Percentiles rank a stretch among this genome's conserved stretches.
Evolutionary conservation across 2,888 invertebrate species (phyloP).

Genomic region (Rhyacophila evoluta): DNA sequence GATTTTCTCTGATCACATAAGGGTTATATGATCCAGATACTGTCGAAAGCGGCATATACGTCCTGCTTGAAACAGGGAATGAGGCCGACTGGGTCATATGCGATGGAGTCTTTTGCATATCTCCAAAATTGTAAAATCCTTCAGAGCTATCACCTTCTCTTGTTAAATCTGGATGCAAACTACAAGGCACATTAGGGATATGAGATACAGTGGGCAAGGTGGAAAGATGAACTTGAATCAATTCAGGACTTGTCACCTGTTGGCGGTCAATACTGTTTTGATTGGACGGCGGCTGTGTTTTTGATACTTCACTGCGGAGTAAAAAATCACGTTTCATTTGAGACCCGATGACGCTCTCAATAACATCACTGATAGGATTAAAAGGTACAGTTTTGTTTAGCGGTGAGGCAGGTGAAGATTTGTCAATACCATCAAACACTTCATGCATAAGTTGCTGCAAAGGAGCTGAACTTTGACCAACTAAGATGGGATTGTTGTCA

Average conservation of each 20-base stretch:
- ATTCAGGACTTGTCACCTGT: conserved; percentile 60
- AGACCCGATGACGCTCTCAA: not conserved
- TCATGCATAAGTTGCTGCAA: conserved; percentile 32
- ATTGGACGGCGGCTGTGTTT: conserved; percentile 62
- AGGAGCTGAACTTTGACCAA: not conserved
- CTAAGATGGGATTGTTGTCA: not conserved
- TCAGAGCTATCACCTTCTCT: not conserved
- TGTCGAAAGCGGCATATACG: conserved; percentile 67
- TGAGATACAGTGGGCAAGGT: conserved; percentile 67
- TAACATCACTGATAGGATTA: not conserved
- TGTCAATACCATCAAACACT: conserved; percentile 25
- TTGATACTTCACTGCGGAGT: conserved; percentile 59
- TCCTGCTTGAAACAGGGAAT: conserved; percentile 64
- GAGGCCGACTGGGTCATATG: conserved; percentile 66
- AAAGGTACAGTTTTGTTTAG: not conserved
- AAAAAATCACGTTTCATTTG: conserved; percentile 55
- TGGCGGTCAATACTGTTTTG: conserved; percentile 5
- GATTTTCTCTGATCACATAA: conserved; percentile 56
- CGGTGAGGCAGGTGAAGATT: not conserved
- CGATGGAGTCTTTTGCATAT: conserved; percentile 60
- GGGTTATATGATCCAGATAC: conserved; percentile 68
- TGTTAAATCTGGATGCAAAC: conserved; percentile 61
- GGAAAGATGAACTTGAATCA: conserved; percentile 66
- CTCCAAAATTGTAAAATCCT: conserved; percentile 15
- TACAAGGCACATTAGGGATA: conserved; percentile 67